phyloP scores from a whole-genome alignment of 2,797 vertebrate species.

The Hemitrygon akajei region DNA sequence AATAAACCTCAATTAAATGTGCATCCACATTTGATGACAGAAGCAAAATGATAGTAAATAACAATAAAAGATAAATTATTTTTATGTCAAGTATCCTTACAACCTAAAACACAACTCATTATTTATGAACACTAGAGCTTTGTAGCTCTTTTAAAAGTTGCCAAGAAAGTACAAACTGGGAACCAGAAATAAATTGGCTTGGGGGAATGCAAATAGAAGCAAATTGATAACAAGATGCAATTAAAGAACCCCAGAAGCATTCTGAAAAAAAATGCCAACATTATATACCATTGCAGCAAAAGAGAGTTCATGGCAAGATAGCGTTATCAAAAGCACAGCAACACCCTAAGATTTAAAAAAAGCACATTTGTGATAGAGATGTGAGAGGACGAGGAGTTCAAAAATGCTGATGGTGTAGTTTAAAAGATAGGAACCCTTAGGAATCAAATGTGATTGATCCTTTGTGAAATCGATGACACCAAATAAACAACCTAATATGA shows the following conservation, averaged over 20 bases:
- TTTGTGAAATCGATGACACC: not conserved
- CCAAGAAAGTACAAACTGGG: no score
- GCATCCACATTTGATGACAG: not conserved
- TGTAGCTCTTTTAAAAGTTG: no score
- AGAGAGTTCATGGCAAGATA: not conserved
- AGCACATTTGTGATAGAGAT: not conserved
- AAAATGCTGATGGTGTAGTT: not conserved
- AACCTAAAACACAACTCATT: not conserved
- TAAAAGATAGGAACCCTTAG: not conserved
- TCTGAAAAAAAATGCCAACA: not conserved
- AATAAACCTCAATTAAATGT: not conserved
- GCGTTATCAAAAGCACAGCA: not conserved
- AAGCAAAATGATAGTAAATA: not conserved
- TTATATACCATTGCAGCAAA: not conserved
- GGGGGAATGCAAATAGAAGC: no score
- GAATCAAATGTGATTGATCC: not conserved
- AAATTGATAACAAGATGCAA: not conserved
- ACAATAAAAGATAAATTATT: not conserved
- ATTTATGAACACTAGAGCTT: no score
- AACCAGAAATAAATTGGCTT: no score
- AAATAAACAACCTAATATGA: not conserved
- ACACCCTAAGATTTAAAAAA: not conserved
- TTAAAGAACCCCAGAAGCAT: not conserved
- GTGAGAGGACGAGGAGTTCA: not conserved
- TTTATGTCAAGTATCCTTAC: not conserved